Evolutionary conservation across 2,888 invertebrate genomes (phyloP), one percentile per base, ranked within the genome.

Genomic region (Drosophila aldrichi): DNA sequence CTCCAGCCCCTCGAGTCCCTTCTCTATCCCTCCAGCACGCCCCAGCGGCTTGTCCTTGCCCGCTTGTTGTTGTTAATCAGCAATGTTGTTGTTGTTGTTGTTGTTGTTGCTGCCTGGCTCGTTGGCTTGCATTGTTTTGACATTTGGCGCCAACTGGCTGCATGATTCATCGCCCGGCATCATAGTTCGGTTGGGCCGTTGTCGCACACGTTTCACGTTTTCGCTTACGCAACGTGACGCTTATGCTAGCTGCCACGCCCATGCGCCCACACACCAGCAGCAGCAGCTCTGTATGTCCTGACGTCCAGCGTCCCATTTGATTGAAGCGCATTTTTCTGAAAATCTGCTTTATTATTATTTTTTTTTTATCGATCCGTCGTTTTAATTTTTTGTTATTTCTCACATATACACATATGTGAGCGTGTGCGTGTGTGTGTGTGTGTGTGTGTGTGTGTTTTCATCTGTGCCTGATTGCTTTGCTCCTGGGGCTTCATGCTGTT

Each of bases 101-200:
- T n/a, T n/a, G n/a, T n/a, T n/a, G n/a, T n/a, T n/a, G 34, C 8
- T 34, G 5, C 7, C 5, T 16, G 74, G 48, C 63, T 70, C 55
- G 67, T 36, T 66, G 65, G 64, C 49, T 77, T 83, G 87, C 83
- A 84, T 86, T 86, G 83, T 84, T 84, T 84, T 81, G 84, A 77
- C 84, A 83, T 87, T 86, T 81, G 83, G 83, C 87, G 83, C 84
- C 83, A 86, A 81, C 79, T 86, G 84, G 83, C 87, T 79, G 83
- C 79, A 70, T 86, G 83, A 83, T 83, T 83, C 83, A 83, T 83
- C 81, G 83, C 51, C 71, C 43, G 52, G 54, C 74, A 59, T 57
- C 57, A 54, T 4, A 61, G 55, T 52, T 16, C 29, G 38, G n/a
- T 10, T 41, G 67, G 63, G 25, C 59, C 57, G 58, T 69, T 51